These are phyloP conservation scores for Neocrepidodera transversa DNA, from an alignment of 2,888 invertebrate genomes.

Conservation along the genomic window DNA sequence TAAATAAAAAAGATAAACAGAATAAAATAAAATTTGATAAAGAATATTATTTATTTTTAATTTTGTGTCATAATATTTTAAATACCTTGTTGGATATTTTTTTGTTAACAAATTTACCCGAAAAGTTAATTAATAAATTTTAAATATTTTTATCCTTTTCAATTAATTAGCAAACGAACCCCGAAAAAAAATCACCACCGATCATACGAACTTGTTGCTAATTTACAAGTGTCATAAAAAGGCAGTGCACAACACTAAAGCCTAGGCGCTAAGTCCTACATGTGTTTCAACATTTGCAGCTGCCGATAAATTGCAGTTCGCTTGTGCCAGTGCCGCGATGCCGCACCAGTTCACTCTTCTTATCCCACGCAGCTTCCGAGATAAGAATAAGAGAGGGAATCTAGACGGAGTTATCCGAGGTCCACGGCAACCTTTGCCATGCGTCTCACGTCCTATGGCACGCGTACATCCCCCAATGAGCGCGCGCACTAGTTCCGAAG, in stretches of 20 bases:
- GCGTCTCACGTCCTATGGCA: slow-evolving; percentile 60
- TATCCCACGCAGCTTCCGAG: slow-evolving; percentile 43
- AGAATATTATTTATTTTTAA: no score
- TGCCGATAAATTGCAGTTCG: slow-evolving; percentile 33
- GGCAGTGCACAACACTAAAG: slow-evolving; percentile 33
- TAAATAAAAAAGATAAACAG: no score
- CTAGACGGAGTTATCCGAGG: slow-evolving; percentile 47
- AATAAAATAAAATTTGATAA: no score
- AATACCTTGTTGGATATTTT: no score
- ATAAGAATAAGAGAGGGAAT: slow-evolving; percentile 29
- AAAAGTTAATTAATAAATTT: not conserved
- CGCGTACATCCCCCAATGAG: slow-evolving; percentile 58
- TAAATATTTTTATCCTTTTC: not conserved
- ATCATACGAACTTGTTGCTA: slow-evolving; percentile 31
- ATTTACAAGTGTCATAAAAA: slow-evolving; percentile 38
- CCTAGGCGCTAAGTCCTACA: slow-evolving; percentile 37
- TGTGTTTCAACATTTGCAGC: slow-evolving; percentile 36
- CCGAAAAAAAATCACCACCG: not conserved
- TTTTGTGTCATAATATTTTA: no score
- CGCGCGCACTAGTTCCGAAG: slow-evolving; percentile 51
- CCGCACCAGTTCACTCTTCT: slow-evolving; percentile 18
- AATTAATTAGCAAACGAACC: no score
- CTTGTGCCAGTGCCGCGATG: slow-evolving; percentile 24
- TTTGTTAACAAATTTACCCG: no score
- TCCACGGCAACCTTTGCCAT: slow-evolving; percentile 58